Base-by-base conservation (phyloP, 2,797 vertebrate genomes). In the Merluccius polli region DNA sequence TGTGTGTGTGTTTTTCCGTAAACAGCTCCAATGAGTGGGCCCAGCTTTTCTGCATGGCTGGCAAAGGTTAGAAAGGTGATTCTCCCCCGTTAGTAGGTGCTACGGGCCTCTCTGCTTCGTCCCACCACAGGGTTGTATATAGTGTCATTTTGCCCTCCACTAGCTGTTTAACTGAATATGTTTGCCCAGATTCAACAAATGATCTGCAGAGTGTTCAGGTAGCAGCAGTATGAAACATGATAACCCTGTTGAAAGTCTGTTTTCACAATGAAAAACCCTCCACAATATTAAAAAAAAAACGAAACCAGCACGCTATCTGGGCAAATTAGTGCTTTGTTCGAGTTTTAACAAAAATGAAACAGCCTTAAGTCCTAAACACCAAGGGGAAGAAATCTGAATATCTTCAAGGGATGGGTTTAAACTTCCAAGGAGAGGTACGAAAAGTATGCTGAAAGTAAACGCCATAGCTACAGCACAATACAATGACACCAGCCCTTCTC, bases 361-460 rank as follows among this genome's bases (percentile, higher is more conserved):
- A 52, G 16, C 33, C 33, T n/a, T 7, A 16, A 44, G 13, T 4
- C 15, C 48, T 74, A 75, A 52, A 65, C 24, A 29, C 70, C 70
- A 82, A 82, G 71, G 70, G 72, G 76, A 77, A 79, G 80, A 86
- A 84, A 79, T 65, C 73, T 75, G 76, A 83, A 78, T 79, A 16
- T 79, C 84, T 86, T 83, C 79, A 84, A 82, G 52, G 27, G 67
- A 30, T 4, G 83, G 78, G 76, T 44, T 85, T 74, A 52, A 65
- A 81, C 87, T 85, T 87, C 78, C 78, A 83, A 79, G 81, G 81
- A 77, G 75, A 6, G 79, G 77, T 27, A 29, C 69, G 76, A 75
- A 82, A 87, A 84, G 81, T 83, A 77, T 82, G 78, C 73, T 74
- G 78, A 81, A 86, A 88, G 88, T 81, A 84, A 85, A 88, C 84